Conservation (phyloP, 2,888 invertebrate genomes). For the Hydropsyche betteni region DNA sequence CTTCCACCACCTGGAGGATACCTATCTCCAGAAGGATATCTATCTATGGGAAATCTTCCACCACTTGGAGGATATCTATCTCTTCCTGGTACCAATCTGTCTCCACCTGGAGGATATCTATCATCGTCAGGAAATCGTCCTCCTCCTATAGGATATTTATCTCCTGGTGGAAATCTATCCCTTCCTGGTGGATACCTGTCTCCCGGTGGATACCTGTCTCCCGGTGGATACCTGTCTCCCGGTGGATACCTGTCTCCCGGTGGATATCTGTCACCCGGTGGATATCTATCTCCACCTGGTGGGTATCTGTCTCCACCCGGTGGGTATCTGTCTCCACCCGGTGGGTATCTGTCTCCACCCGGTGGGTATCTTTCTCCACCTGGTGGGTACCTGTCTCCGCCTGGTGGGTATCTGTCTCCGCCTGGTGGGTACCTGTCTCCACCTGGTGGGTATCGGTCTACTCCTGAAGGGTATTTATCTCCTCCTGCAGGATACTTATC, state of each 20-base stretch:
- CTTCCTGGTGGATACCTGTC: constrained; percentile 64
- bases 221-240: constrained; percentile 58
- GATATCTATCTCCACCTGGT: constrained; percentile 57
- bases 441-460: constrained; percentile 59
- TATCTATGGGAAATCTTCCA: constrained; percentile 58
- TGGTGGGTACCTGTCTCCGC: constrained; percentile 55
- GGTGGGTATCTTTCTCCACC: constrained; percentile 53
- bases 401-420: constrained; percentile 60
- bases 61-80: constrained; percentile 65
- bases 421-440: constrained; percentile 59
- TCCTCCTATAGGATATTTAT: constrained; percentile 55
- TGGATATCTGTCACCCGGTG: constrained; percentile 54
- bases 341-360: constrained; percentile 63
- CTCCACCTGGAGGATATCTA: constrained; percentile 63
- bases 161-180: constrained; percentile 59
- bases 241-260: constrained; percentile 62
- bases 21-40: constrained; percentile 56
- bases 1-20: constrained; percentile 60
- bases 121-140: constrained; percentile 56
- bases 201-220: constrained; percentile 53
- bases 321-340: constrained; percentile 59
- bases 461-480: constrained; percentile 66
- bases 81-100: constrained; percentile 65
- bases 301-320: constrained; percentile 59
- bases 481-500: constrained; percentile 66